These are phyloP conservation scores for Tineola bisselliella DNA, from an alignment of 2,888 invertebrate genomes.

Conservation along the genomic window DNA sequence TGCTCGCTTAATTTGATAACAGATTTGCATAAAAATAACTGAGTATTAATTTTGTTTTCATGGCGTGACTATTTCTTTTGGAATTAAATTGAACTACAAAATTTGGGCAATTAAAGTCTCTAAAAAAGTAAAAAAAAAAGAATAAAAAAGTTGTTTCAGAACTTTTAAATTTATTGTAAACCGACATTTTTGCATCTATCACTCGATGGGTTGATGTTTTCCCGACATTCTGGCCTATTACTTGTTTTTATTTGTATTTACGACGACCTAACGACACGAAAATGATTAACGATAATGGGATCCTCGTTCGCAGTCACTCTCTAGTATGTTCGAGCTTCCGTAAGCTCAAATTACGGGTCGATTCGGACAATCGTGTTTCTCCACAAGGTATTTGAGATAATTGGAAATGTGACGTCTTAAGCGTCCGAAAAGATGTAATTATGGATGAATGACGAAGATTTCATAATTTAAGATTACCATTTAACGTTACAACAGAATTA, in stretches of 20 bases:
- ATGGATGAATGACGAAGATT: not conserved
- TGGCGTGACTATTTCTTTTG: no score
- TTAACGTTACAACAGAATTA: not conserved
- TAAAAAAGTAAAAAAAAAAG: no score
- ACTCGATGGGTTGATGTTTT: not conserved
- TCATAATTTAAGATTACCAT: not conserved
- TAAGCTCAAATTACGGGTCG: constrained; percentile 8
- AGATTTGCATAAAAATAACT: not conserved
- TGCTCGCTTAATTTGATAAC: not conserved
- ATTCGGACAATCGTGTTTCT: not conserved
- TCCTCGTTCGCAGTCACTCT: constrained; percentile 6
- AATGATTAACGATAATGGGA: constrained; percentile 15
- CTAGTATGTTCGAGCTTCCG: constrained; percentile 4
- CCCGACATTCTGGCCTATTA: not conserved
- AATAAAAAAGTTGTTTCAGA: no score
- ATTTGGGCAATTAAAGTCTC: no score
- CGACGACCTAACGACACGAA: constrained; percentile 14
- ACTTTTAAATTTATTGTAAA: no score
- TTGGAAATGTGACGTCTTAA: constrained; percentile 4
- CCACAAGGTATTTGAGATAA: constrained; percentile 3
- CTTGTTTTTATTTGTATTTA: constrained; percentile 14
- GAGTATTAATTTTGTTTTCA: no score
- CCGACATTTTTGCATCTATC: no score
- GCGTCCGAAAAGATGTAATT: not conserved
- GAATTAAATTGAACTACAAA: no score